A percentile compares a stretch with the other conserved stretches of the same genome.
These are phyloP conservation scores for Odontophorus gujanensis DNA, from an alignment of 2,113 vertebrate species.

Conservation along the genomic window DNA sequence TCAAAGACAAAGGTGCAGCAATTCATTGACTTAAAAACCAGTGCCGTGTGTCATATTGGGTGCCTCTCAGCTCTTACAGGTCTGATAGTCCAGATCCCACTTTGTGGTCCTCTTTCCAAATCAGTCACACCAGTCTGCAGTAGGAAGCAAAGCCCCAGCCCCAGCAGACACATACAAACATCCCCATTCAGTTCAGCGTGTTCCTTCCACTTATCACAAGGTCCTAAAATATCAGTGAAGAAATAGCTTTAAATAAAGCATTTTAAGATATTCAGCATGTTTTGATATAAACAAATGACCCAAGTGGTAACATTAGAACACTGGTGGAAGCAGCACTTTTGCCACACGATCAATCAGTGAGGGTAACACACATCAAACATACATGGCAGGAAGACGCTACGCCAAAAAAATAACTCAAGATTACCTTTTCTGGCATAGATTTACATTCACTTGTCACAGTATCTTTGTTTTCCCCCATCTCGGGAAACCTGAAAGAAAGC, in stretches of 20 bases:
- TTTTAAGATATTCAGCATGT: slow-evolving; percentile 55
- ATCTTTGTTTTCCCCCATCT: slow-evolving; percentile 55
- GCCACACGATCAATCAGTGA: background rate
- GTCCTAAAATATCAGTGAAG: slow-evolving; percentile 16
- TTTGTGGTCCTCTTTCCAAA: background rate
- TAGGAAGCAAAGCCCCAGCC: background rate
- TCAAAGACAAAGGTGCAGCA: background rate
- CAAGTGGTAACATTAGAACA: slow-evolving; percentile 28
- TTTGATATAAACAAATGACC: slow-evolving; percentile 59
- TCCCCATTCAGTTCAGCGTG: background rate
- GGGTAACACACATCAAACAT: slow-evolving; percentile 13
- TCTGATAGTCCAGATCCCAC: background rate
- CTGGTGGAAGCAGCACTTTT: slow-evolving; percentile 28
- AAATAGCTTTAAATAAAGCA: slow-evolving; percentile 46
- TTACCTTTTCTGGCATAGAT: slow-evolving; percentile 81
- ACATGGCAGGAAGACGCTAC: slow-evolving; percentile 40
- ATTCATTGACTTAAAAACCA: background rate
- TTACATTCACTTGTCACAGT: slow-evolving; percentile 92
- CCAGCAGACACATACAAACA: background rate
- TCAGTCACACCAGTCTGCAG: background rate
- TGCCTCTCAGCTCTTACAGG: background rate
- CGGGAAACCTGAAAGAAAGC: slow-evolving; percentile 28
- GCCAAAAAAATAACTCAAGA: slow-evolving; percentile 29
- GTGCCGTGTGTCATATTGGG: background rate
- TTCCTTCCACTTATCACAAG: background rate